Evolutionary conservation across 2,113 vertebrate genomes (phyloP).

Genomic region (Mirza zaza): DNA sequence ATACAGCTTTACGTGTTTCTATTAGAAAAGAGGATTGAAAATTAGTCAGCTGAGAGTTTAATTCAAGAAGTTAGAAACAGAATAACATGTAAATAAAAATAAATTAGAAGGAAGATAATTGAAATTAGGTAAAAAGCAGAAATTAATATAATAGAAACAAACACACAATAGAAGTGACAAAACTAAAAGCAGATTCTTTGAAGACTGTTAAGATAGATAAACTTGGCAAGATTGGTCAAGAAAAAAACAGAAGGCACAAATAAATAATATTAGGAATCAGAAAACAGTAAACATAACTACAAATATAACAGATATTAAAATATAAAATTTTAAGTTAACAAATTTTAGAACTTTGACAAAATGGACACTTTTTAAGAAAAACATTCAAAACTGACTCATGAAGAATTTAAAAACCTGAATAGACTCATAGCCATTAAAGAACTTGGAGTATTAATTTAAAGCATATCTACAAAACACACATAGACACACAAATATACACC

Average conservation of each 20-base stretch:
- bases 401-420: not conserved
- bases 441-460: not conserved
- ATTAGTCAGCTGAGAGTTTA: not conserved
- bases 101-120: constrained; percentile 12
- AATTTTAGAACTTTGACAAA: not conserved
- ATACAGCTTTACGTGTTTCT: not conserved
- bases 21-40: constrained; percentile 7
- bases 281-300: not conserved
- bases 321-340: not conserved
- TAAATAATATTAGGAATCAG: not conserved
- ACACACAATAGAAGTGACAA: not conserved
- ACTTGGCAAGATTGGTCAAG: not conserved
- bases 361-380: not conserved
- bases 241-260: not conserved
- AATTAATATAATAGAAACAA: not conserved
- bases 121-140: not conserved
- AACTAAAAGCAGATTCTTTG: not conserved
- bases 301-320: not conserved
- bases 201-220: not conserved
- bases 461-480: not conserved
- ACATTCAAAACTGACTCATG: not conserved
- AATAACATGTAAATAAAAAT: not conserved
- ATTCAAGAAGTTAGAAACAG: not conserved
- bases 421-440: not conserved
- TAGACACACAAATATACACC: not conserved